Evolutionary conservation across 2,797 vertebrate species (phyloP).

Genomic region (Falco rusticolus): DNA sequence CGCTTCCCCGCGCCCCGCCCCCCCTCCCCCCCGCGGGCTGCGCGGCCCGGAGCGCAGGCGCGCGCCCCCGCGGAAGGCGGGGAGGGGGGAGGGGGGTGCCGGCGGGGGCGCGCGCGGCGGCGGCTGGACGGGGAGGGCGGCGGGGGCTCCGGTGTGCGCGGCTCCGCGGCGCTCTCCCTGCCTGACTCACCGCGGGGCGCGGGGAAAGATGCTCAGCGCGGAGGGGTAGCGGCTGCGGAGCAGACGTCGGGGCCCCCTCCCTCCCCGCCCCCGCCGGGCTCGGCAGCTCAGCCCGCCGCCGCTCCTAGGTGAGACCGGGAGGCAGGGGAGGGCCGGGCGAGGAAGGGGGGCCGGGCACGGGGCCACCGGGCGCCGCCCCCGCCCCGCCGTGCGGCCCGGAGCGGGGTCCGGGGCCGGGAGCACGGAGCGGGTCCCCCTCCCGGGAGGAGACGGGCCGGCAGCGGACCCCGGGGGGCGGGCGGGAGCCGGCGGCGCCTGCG

Average conservation of each 20-base stretch:
- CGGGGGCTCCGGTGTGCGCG: conserved; percentile 18
- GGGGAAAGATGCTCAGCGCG: conserved; percentile 61
- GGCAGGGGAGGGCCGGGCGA: conserved; percentile 44
- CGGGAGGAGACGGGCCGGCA: background rate
- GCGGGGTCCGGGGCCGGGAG: background rate
- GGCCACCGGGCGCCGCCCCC: background rate
- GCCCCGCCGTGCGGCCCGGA: background rate
- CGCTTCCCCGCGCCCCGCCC: background rate
- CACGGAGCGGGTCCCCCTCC: no score
- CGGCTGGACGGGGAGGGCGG: background rate
- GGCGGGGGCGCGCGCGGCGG: background rate
- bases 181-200: conserved; percentile 54
- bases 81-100: background rate
- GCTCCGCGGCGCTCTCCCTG: conserved; percentile 25
- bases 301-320: conserved; percentile 40
- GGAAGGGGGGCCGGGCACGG: background rate
- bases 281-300: conserved; percentile 16
- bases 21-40: background rate
- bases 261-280: conserved; percentile 44
- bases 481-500: background rate
- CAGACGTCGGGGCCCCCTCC: background rate
- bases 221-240: conserved; percentile 53
- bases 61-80: background rate
- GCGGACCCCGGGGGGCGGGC: background rate
- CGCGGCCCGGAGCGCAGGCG: background rate